Conservation (phyloP, 2,888 invertebrate species). For the Nemapogon koenigi region DNA sequence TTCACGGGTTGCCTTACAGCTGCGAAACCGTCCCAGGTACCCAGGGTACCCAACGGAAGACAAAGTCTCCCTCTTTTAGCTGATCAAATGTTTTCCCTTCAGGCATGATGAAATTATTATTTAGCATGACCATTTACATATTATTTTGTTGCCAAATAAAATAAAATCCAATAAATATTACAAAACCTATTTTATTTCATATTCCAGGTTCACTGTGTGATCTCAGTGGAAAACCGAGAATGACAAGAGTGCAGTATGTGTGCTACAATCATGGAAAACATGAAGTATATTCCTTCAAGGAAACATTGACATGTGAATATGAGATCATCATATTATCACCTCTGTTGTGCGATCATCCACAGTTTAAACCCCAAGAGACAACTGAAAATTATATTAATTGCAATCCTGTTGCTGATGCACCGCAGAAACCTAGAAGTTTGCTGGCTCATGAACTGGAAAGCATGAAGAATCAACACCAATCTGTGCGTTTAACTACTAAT, state of each 20-base stretch:
- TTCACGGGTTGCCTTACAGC: no score
- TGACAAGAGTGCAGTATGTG: slow-evolving; percentile 84
- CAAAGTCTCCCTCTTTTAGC: no score
- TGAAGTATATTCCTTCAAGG: slow-evolving; percentile 92
- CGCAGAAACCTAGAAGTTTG: slow-evolving; percentile 34
- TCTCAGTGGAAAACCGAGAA: slow-evolving; percentile 82
- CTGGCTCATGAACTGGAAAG: neutral
- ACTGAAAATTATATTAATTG: slow-evolving; percentile 82
- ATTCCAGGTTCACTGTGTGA: slow-evolving; percentile 81
- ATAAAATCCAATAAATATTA: no score
- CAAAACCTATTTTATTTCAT: neutral
- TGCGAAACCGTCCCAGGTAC: no score
- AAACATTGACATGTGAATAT: slow-evolving; percentile 93
- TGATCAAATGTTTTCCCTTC: no score
- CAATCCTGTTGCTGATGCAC: slow-evolving; percentile 68
- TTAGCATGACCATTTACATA: neutral
- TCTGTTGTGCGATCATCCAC: slow-evolving; percentile 86
- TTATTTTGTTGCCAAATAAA: neutral
- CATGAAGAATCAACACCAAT: neutral
- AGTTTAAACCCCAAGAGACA: slow-evolving; percentile 80
- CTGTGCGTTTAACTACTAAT: neutral
- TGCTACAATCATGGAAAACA: slow-evolving; percentile 90
- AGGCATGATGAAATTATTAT: no score
- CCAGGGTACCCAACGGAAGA: no score
- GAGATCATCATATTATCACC: slow-evolving; percentile 90